These are phyloP conservation scores for Tenebrio molitor DNA, from an alignment of 1,140 invertebrate genomes.

Conservation along the genomic window DNA sequence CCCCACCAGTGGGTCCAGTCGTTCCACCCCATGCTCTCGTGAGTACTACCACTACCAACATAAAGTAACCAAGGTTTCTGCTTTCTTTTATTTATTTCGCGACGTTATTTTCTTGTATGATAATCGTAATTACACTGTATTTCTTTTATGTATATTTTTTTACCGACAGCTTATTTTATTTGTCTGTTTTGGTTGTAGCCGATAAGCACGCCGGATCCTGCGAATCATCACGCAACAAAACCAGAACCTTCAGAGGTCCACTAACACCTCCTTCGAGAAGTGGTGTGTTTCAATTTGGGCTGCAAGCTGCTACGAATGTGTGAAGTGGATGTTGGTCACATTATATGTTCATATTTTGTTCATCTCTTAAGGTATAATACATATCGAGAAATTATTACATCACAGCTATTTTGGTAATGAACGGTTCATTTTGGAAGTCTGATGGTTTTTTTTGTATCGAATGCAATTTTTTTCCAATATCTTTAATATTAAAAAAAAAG, in stretches of 20 bases:
- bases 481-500: no score
- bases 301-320: conserved; percentile 42
- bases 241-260: conserved; percentile 72
- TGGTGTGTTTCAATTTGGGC: conserved; percentile 40
- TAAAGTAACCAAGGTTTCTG: conserved; percentile 51
- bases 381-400: conserved; percentile 63
- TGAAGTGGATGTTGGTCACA: conserved; percentile 44
- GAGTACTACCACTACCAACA: conserved; percentile 56
- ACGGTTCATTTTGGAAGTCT: conserved; percentile 25
- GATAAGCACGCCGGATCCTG: conserved; percentile 75
- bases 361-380: conserved; percentile 63
- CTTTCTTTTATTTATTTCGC: conserved; percentile 46
- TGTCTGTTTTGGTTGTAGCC: conserved; percentile 66
- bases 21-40: conserved; percentile 65
- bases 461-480: no score
- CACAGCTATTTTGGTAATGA: conserved; percentile 50
- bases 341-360: conserved; percentile 57
- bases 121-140: no score
- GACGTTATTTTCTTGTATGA: conserved; percentile 28
- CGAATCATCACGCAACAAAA: conserved; percentile 75
- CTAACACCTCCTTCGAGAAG: conserved; percentile 62
- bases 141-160: no score
- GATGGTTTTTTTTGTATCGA: no score
- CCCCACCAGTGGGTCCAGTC: conserved; percentile 64
- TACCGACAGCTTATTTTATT: no score